Conservation (phyloP, 2,888 invertebrate genomes). For the Heliothis peltigera region DNA sequence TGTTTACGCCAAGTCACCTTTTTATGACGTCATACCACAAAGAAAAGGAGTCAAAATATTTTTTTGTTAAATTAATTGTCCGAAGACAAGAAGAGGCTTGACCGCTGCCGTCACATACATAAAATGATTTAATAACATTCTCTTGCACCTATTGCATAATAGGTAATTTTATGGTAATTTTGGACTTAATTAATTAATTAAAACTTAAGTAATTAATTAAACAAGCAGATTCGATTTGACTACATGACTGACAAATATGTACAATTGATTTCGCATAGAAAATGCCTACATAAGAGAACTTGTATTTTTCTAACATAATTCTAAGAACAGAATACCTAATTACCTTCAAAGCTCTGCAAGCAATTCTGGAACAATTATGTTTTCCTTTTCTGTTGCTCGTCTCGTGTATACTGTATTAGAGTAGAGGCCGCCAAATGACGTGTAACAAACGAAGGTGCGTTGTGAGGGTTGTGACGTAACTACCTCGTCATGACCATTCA, state of each 20-base stretch:
- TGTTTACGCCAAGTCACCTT: not conserved
- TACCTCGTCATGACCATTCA: conserved; percentile 34
- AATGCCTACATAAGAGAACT: too few relatives aligned
- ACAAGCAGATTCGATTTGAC: too few relatives aligned
- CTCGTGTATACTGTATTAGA: conserved; percentile 28
- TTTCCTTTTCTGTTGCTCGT: conserved; percentile 47
- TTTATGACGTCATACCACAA: not conserved
- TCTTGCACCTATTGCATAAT: not conserved
- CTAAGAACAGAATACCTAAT: conserved; percentile 5
- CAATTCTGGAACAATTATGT: conserved; percentile 39
- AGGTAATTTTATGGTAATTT: too few relatives aligned
- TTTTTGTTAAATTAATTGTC: not conserved
- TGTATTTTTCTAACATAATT: not conserved
- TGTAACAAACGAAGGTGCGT: conserved; percentile 45
- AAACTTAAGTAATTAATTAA: too few relatives aligned
- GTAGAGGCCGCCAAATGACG: conserved; percentile 40
- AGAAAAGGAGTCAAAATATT: conserved; percentile 1
- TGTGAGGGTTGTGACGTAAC: conserved; percentile 35
- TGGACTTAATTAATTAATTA: too few relatives aligned
- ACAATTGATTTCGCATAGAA: not conserved
- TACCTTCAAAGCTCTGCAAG: conserved; percentile 5
- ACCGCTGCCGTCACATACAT: conserved; percentile 6
- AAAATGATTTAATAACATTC: conserved; percentile 43
- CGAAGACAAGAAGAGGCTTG: not conserved
- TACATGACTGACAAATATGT: not conserved